Evolutionary conservation across 1,140 invertebrate genomes (phyloP).

Genomic region (Drosophila micromelanica): DNA sequence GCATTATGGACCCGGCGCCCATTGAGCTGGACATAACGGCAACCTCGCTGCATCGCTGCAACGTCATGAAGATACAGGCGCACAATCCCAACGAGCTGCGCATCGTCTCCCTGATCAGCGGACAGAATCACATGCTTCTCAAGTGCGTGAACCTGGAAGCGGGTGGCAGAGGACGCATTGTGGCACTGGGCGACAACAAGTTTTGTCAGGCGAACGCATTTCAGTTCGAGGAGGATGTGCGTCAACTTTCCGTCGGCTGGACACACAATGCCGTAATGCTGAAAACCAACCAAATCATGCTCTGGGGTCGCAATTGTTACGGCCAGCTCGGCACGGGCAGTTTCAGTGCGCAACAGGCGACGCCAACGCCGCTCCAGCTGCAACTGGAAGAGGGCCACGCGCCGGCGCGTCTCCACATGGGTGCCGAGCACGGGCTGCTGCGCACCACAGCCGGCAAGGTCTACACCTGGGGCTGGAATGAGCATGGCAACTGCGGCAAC

Average conservation of each 20-base stretch:
- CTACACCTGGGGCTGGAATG: slow-evolving; percentile 96
- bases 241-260: slow-evolving; percentile 88
- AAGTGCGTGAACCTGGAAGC: slow-evolving; percentile 81
- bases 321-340: slow-evolving; percentile 87
- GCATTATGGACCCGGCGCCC: slow-evolving; percentile 69
- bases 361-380: slow-evolving; percentile 51
- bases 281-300: slow-evolving; percentile 86
- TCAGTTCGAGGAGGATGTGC: slow-evolving; percentile 82
- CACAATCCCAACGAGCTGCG: slow-evolving; percentile 63
- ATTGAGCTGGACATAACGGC: slow-evolving; percentile 72
- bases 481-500: slow-evolving; percentile 94
- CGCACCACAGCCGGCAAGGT: slow-evolving; percentile 86
- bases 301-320: slow-evolving; percentile 93
- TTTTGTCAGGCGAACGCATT: slow-evolving; percentile 86
- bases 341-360: slow-evolving; percentile 58
- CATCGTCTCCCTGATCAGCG: slow-evolving; percentile 85
- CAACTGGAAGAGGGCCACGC: slow-evolving; percentile 45
- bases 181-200: slow-evolving; percentile 91
- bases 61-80: slow-evolving; percentile 65
- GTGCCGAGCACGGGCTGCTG: slow-evolving; percentile 91
- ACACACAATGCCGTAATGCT: slow-evolving; percentile 89
- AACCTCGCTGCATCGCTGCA: slow-evolving; percentile 69
- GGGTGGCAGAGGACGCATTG: slow-evolving; percentile 77
- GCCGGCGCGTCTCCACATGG: slow-evolving; percentile 86
- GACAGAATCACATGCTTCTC: slow-evolving; percentile 90